Base-by-base conservation (phyloP, 2,797 vertebrate genomes). In the Lophura swinhoii region DNA sequence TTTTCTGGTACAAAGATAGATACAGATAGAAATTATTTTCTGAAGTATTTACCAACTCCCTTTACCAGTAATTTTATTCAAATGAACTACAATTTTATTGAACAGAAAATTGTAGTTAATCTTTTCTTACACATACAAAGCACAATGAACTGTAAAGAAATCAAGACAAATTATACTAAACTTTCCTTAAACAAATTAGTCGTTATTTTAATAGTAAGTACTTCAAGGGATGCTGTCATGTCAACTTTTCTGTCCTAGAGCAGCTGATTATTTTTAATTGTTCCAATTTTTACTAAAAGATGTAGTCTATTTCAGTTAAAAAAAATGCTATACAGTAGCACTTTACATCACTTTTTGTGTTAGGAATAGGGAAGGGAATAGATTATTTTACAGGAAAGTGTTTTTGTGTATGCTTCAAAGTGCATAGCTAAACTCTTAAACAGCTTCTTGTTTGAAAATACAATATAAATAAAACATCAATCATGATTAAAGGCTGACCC, bases 401-500 rank as follows among this genome's bases (percentile, higher is more conserved):
- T 3, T 62, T 73, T 46, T 58, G 33, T 12, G 33, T 39, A 28
- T 62, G 35, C 33, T 87, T 92, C 58, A 48, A 87, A 94, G 67
- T 26, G 69, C n/a, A 62, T 35, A 89, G 69, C 12, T 84, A 71
- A 91, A 83, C 31, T 89, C 58, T 75, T 64, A 59, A 87, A 69
- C 31, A 71, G 39, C 44, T 67, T 90, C 6, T 20, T 58, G 23
- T 55, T 72, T 77, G 37, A 75, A 78, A 94, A 82, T 20, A 55
- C 23, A 85, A 71, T 35, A 71, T 43, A 86, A 91, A 88, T 62
- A 82, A 78, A 87, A 82, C 12, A 70, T 59, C 49, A 49, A 39
- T 89, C 41, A 58, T 10, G 21, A 86, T 80, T 88, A 91, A 93
- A 91, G 58, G 44, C 24, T 93, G 46, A 75, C 41, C 26, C 51